Percentiles rank a stretch among this genome's conserved stretches.
Evolutionary conservation across 2,888 invertebrate species (phyloP).

Genomic region (Eupithecia subumbrata): DNA sequence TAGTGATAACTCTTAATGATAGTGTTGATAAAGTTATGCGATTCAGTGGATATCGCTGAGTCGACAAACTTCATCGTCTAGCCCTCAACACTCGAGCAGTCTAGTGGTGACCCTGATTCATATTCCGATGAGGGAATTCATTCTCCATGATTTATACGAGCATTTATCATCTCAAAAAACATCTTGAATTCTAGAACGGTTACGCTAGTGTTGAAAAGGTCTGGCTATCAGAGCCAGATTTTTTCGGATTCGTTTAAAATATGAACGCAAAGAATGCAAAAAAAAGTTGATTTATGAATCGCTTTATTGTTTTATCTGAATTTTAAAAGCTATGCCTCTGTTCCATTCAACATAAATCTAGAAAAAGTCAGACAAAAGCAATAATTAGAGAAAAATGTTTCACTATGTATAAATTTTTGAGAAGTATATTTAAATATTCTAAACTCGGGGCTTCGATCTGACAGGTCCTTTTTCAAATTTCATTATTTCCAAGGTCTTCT

Average conservation of each 20-base stretch:
- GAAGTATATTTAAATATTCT: too few species aligned
- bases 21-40: slow-evolving; percentile 9
- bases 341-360: background rate
- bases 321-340: background rate
- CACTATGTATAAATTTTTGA: background rate
- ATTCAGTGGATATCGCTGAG: slow-evolving; percentile 1
- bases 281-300: background rate
- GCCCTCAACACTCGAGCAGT: slow-evolving; percentile 1
- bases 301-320: background rate
- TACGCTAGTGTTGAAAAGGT: background rate
- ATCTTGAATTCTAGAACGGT: slow-evolving; percentile 3
- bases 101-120: slow-evolving; percentile 7
- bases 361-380: background rate
- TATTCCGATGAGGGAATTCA: slow-evolving; percentile 13
- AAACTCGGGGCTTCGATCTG: background rate
- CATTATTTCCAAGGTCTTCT: too few species aligned
- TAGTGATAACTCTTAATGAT: too few species aligned
- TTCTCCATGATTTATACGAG: background rate
- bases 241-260: background rate
- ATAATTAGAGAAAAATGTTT: background rate
- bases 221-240: slow-evolving; percentile 3
- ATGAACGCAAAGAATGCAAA: background rate
- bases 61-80: background rate
- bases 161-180: slow-evolving; percentile 14
- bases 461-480: too few species aligned